Base-by-base conservation (phyloP, 2,888 invertebrate genomes). In the Escarpia spicata region DNA sequence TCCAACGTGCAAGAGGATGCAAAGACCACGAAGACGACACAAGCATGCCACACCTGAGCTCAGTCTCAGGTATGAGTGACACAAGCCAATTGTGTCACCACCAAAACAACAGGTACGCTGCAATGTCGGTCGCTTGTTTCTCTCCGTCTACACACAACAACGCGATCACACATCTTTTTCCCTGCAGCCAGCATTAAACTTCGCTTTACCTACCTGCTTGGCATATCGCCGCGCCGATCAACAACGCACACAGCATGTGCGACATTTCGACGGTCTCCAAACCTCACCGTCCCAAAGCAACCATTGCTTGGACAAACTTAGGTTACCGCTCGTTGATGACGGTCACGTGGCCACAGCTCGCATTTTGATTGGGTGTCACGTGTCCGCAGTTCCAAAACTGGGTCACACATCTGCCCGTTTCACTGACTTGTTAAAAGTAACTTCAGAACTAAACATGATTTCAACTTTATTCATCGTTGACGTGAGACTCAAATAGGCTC, bases 71-170 rank as follows among this genome's bases (percentile, higher is more conserved):
- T 75, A 26, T 75, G 75, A 26, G 75, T 75, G 75, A 75, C 75
- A 75, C 75, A 75, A 37, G 37, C 37, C 37, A 37, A 75, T 26
- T 75, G 75, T 75, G 75, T 75, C 75, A 26, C 75, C 75, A 75
- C 19, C 75, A 75, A 75, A 75, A 75, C 75, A 75, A 75, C 75
- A 75, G 75, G 75, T 75, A 75, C 75, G 75, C 75, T 75, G 75
- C 26, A 26, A 75, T 19, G 75, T 19, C 75, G 19, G 19, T n/a
- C n/a, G n/a, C 75, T 26, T 26, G 75, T 75, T 75, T 75, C 75
- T 75, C 75, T 75, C 19, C 19, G 75, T 75, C n/a, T 19, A 26
- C 75, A 26, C n/a, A 26, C 15, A 19, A 75, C 75, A 37, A 37
- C 37, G 37, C 37, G 75, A 6, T 6, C 75, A 75, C 75, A 75